These are phyloP conservation scores for Penaeus indicus DNA, from an alignment of 1,140 invertebrate species.

Conservation along the genomic window DNA sequence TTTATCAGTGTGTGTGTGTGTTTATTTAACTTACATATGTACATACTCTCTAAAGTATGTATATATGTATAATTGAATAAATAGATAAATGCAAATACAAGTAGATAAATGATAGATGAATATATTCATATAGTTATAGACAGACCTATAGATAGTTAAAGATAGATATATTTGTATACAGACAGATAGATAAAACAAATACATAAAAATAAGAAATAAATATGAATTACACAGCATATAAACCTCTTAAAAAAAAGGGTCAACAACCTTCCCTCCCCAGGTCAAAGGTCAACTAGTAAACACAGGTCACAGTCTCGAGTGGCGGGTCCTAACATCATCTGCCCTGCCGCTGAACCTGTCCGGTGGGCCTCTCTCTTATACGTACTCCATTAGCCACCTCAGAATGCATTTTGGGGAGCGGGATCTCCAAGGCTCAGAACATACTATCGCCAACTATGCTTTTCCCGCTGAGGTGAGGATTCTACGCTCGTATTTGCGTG, in stretches of 20 bases:
- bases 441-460: conserved; percentile 54
- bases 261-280: not conserved
- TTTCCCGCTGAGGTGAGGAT: conserved; percentile 45
- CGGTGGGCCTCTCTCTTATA: conserved; percentile 50
- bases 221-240: too few species aligned
- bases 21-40: too few species aligned
- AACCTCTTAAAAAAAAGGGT: not conserved
- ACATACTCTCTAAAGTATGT: too few species aligned
- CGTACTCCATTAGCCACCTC: conserved; percentile 52
- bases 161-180: too few species aligned
- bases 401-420: conserved; percentile 48
- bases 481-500: not conserved
- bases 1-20: too few species aligned
- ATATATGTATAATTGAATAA: too few species aligned
- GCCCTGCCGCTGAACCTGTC: conserved; percentile 45
- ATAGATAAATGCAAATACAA: too few species aligned
- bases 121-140: too few species aligned
- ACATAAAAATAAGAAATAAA: too few species aligned
- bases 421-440: conserved; percentile 54
- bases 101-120: too few species aligned
- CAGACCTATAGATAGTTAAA: too few species aligned
- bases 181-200: too few species aligned
- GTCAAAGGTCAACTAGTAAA: conserved; percentile 47
- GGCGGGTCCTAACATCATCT: conserved; percentile 36
- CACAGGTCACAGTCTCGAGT: conserved; percentile 56